These are phyloP conservation scores for Hippolais icterina DNA, from an alignment of 2,113 vertebrate species.

Conservation along the genomic window DNA sequence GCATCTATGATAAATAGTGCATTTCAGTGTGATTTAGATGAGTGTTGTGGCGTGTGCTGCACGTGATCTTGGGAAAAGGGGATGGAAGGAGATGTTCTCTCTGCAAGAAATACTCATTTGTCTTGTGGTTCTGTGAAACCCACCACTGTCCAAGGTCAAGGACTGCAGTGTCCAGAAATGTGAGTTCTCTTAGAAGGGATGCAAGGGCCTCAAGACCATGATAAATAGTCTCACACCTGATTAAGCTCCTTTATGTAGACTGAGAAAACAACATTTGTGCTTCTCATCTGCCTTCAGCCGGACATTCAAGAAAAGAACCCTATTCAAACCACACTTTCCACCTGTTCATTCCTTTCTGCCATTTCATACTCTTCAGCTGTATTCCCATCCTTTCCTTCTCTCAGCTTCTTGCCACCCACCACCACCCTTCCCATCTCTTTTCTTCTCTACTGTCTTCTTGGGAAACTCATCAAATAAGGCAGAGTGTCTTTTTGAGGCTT, in stretches of 20 bases:
- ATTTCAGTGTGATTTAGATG: conserved; percentile 29
- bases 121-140: conserved; percentile 62
- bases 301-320: background rate
- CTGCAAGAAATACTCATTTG: conserved; percentile 66
- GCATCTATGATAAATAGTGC: background rate
- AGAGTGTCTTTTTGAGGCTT: background rate
- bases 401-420: background rate
- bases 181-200: conserved; percentile 46
- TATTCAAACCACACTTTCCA: background rate
- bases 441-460: background rate
- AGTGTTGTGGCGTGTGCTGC: background rate
- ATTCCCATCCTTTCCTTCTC: background rate
- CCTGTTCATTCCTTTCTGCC: background rate
- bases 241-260: conserved; percentile 26
- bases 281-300: conserved; percentile 3
- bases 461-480: background rate
- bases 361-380: background rate
- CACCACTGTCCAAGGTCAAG: conserved; percentile 70
- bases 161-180: conserved; percentile 65
- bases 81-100: conserved; percentile 48
- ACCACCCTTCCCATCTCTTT: background rate
- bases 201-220: conserved; percentile 47
- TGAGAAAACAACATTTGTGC: conserved; percentile 23
- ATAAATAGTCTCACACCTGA: conserved; percentile 68
- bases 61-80: conserved; percentile 3